Evolutionary conservation across 2,888 invertebrate genomes (phyloP).

Genomic region (Pristionchus maxplancki): DNA sequence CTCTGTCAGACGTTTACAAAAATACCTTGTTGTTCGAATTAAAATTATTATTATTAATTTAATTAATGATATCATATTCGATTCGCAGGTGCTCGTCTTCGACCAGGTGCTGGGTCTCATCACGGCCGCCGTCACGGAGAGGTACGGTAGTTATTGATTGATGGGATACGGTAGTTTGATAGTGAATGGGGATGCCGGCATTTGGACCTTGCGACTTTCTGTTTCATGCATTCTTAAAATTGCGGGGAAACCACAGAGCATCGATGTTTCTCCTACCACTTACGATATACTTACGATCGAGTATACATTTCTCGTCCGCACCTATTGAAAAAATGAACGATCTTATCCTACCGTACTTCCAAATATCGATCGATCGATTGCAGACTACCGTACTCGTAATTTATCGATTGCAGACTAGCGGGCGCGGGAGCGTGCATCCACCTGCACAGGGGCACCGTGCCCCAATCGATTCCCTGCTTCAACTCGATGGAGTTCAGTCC

Average conservation of each 20-base stretch:
- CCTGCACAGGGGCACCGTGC: constrained; percentile 69
- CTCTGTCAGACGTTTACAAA: too few relatives aligned
- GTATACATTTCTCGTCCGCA: too few relatives aligned
- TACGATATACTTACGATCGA: too few relatives aligned
- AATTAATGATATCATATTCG: too few relatives aligned
- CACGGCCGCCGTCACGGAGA: constrained; percentile 81
- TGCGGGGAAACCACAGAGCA: too few relatives aligned
- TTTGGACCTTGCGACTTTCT: too few relatives aligned
- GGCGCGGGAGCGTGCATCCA: constrained; percentile 82
- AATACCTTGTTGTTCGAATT: too few relatives aligned
- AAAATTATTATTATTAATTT: neutral
- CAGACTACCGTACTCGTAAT: neutral
- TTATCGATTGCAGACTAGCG: constrained; percentile 78
- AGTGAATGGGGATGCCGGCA: neutral
- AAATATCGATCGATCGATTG: neutral
- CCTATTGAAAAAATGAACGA: too few relatives aligned
- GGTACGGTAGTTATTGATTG: constrained; percentile 32
- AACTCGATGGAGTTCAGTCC: constrained; percentile 52
- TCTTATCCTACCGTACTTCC: too few relatives aligned
- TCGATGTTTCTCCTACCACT: too few relatives aligned
- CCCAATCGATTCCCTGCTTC: constrained; percentile 66
- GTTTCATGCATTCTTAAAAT: too few relatives aligned
- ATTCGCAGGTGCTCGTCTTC: constrained; percentile 83
- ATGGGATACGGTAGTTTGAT: neutral
- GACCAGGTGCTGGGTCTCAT: constrained; percentile 91